Evolutionary conservation across 1,140 invertebrate species (phyloP).

Genomic region (Drosophila arawakana): DNA sequence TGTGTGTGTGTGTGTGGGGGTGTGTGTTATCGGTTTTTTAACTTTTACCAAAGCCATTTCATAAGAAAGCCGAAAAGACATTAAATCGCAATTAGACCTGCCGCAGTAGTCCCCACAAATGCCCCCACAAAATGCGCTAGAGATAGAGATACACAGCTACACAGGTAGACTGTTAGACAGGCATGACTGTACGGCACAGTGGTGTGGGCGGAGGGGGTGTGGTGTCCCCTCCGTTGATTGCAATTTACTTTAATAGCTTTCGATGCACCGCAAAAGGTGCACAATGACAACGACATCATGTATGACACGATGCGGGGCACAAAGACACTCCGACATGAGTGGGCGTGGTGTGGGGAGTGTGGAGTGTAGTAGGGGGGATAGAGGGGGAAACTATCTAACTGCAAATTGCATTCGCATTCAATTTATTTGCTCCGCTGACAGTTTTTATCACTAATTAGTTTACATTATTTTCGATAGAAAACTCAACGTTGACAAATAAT

Average conservation of each 20-base stretch:
- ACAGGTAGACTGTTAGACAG: neutral
- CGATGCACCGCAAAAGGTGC: conserved; percentile 62
- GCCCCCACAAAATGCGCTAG: neutral
- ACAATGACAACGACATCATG: conserved; percentile 20
- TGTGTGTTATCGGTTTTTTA: conserved; percentile 57
- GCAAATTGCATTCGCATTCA: conserved; percentile 52
- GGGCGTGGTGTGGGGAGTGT: neutral
- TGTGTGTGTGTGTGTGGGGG: neutral
- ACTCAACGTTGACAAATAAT: conserved; percentile 51
- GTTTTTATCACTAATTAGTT: conserved; percentile 80
- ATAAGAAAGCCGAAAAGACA: conserved; percentile 67
- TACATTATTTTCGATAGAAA: conserved; percentile 70
- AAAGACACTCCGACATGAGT: neutral
- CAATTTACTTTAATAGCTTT: conserved; percentile 82
- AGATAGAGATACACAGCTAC: conserved; percentile 41
- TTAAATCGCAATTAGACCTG: conserved; percentile 79
- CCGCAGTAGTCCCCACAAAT: conserved; percentile 44
- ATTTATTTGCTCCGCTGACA: conserved; percentile 76
- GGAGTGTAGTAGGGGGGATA: neutral
- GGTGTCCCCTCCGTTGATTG: conserved; percentile 46
- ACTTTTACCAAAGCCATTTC: conserved; percentile 52
- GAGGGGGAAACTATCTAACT: conserved; percentile 33
- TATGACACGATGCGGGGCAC: conserved; percentile 31
- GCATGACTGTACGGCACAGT: too few relatives aligned
- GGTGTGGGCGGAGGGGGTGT: neutral